Evolutionary conservation across 2,888 invertebrate species (phyloP).

Genomic region (Lasioglossum villosulum): DNA sequence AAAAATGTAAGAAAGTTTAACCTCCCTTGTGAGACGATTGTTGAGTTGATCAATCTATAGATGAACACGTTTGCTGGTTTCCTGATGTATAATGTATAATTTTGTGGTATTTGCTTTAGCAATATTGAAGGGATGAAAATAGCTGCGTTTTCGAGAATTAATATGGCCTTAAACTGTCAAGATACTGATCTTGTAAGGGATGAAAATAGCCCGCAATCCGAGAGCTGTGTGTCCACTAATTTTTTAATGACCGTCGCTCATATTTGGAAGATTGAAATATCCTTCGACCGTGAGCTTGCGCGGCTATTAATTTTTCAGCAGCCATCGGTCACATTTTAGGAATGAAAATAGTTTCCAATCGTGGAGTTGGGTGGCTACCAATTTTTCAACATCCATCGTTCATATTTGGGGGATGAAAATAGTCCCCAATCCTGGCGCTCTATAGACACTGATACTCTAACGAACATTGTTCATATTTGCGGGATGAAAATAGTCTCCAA

Average conservation of each 20-base stretch:
- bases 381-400: not conserved
- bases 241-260: not conserved
- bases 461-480: not conserved
- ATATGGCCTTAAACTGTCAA: not conserved
- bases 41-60: too few relatives aligned
- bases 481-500: not conserved
- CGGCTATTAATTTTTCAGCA: not conserved
- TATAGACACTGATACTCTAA: not conserved
- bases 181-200: not conserved
- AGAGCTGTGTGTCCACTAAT: not conserved
- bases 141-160: not conserved
- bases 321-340: not conserved
- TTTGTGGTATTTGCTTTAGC: too few relatives aligned
- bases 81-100: too few relatives aligned
- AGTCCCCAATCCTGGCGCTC: not conserved
- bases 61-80: too few relatives aligned
- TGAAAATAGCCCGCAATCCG: not conserved
- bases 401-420: not conserved
- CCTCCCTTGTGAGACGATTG: too few relatives aligned
- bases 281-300: not conserved
- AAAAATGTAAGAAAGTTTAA: too few relatives aligned
- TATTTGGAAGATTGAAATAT: not conserved
- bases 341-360: not conserved
- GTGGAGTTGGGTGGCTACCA: not conserved
- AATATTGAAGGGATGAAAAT: not conserved